A percentile compares a stretch with the other conserved stretches of the same genome.
These are phyloP conservation scores for Sebastes jordani DNA, from an alignment of 2,797 vertebrate species.

Conservation along the genomic window DNA sequence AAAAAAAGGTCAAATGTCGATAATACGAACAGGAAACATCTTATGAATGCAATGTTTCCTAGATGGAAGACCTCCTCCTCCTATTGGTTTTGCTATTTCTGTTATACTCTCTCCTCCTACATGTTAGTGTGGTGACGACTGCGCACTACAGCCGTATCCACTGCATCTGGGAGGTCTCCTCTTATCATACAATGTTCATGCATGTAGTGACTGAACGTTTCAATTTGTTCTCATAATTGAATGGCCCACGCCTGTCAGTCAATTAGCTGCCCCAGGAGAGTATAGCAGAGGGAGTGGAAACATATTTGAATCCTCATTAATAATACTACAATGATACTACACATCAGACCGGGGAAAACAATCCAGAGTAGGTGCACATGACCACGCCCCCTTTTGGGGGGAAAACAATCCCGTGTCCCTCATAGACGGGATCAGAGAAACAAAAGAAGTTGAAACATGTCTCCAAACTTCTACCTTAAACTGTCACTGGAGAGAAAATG, in stretches of 20 bases:
- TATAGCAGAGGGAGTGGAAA: not conserved
- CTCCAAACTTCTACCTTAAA: too few species aligned
- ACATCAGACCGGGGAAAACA: too few species aligned
- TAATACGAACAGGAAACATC: not conserved
- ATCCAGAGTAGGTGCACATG: too few species aligned
- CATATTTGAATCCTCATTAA: not conserved
- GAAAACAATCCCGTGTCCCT: too few species aligned
- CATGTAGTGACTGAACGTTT: not conserved
- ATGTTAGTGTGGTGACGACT: slow-evolving; percentile 4
- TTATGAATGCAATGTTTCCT: not conserved
- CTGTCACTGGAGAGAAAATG: too few species aligned
- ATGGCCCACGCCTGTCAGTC: not conserved
- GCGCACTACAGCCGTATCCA: not conserved
- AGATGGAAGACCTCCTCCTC: not conserved
- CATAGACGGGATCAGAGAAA: too few species aligned
- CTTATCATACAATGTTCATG: not conserved
- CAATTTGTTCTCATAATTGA: not conserved
- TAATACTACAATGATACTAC: not conserved
- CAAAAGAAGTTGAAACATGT: too few species aligned
- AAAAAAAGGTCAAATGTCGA: not conserved
- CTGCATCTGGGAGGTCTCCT: slow-evolving; percentile 1
- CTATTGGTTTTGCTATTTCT: slow-evolving; percentile 28
- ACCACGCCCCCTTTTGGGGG: too few species aligned
- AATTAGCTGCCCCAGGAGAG: not conserved
- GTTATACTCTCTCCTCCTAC: slow-evolving; percentile 11